These are phyloP conservation scores for Ariopsis seemanni DNA, from an alignment of 2,113 vertebrate species.

Conservation along the genomic window DNA sequence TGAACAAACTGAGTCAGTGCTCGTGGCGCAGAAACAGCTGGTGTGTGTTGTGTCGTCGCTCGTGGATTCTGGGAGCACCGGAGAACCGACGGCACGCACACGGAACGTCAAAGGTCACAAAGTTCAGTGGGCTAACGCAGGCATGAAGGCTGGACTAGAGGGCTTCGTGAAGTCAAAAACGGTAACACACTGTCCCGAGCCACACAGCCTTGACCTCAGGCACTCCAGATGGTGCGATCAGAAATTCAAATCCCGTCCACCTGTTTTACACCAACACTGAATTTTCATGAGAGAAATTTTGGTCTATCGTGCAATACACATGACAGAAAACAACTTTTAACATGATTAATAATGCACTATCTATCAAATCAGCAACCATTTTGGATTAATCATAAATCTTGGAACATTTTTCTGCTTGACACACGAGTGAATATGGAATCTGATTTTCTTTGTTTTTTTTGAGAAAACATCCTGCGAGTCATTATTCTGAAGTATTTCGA, in stretches of 20 bases:
- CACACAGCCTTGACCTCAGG: constrained; percentile 37
- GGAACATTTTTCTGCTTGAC: not conserved
- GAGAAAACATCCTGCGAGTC: not conserved
- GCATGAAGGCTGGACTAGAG: constrained; percentile 10
- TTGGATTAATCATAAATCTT: not conserved
- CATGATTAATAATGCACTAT: not conserved
- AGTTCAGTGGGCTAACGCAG: constrained; percentile 35
- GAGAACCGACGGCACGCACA: constrained; percentile 18
- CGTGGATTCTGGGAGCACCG: constrained; percentile 14
- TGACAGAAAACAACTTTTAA: not conserved
- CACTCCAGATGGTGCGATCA: constrained; percentile 36
- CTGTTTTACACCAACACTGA: constrained; percentile 26
- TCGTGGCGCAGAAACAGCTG: constrained; percentile 28
- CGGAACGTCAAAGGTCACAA: constrained; percentile 19
- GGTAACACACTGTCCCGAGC: constrained; percentile 28
- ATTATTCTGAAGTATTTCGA: not conserved
- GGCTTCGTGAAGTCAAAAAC: constrained; percentile 22
- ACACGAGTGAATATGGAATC: not conserved
- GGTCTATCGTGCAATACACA: not conserved
- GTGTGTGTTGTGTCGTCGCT: constrained; percentile 9
- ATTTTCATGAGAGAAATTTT: constrained; percentile 4
- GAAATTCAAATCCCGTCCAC: constrained; percentile 3
- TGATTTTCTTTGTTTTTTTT: not conserved
- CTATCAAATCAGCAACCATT: not conserved
- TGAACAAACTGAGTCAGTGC: not conserved